These are phyloP conservation scores for Virgularia gustaviana DNA, from an alignment of 92 coral and sea anemone species.

Conservation along the genomic window DNA sequence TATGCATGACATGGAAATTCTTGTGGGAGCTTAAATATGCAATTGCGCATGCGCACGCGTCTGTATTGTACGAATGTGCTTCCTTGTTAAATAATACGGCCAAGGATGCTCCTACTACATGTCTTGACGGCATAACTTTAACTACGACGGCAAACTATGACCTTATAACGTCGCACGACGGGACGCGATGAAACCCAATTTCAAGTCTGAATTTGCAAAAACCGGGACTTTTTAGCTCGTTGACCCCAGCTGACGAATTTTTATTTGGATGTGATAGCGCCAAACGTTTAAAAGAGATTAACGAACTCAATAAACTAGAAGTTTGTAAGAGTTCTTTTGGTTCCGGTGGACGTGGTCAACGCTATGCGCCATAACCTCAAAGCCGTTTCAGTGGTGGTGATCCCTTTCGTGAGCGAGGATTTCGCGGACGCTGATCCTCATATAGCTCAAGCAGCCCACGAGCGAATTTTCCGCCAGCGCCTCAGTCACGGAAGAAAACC, in stretches of 20 bases:
- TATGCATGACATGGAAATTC: no score
- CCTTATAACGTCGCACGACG: conserved; percentile 40
- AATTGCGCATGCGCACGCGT: no score
- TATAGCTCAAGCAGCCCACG: not conserved
- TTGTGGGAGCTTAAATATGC: no score
- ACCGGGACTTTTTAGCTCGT: conserved; percentile 48
- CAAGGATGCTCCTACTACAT: conserved; percentile 41
- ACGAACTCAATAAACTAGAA: conserved; percentile 42
- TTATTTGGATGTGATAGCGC: conserved; percentile 54
- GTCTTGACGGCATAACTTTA: conserved; percentile 51
- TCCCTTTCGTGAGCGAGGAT: conserved; percentile 15
- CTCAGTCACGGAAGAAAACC: conserved; percentile 47
- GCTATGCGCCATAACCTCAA: conserved; percentile 15
- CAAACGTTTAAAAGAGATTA: conserved; percentile 51
- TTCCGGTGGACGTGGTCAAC: conserved; percentile 22
- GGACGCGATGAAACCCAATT: conserved; percentile 49
- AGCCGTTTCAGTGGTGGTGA: conserved; percentile 19
- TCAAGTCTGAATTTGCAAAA: conserved; percentile 49
- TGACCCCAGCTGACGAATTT: conserved; percentile 53
- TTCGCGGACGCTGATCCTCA: conserved; percentile 2
- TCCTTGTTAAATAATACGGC: no score
- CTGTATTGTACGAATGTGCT: no score
- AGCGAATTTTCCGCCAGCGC: conserved; percentile 35
- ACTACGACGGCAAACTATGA: conserved; percentile 46
- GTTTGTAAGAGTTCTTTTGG: conserved; percentile 35